Percentiles rank a stretch among this genome's conserved stretches.
Evolutionary conservation across 2,113 vertebrate species (phyloP).

Genomic region (Guaruba guarouba): DNA sequence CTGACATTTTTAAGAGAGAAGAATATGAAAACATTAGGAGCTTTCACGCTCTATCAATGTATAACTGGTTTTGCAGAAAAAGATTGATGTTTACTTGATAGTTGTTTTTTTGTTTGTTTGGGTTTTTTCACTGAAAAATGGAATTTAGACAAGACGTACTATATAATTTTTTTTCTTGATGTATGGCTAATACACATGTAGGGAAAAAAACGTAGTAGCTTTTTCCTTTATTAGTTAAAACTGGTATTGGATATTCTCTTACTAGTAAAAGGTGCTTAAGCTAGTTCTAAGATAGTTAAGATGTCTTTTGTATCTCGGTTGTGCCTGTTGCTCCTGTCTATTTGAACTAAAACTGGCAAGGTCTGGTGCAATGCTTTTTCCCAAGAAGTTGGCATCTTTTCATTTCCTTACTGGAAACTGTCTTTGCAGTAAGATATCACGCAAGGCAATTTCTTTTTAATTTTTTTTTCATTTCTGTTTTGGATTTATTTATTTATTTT

Average conservation of each 20-base stretch:
- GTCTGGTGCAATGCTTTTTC: neutral
- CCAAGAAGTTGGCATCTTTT: neutral
- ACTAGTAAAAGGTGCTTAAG: neutral
- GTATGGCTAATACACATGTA: neutral
- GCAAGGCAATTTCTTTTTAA: neutral
- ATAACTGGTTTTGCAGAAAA: neutral
- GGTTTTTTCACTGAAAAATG: neutral
- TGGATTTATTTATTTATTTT: neutral
- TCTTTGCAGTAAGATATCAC: neutral
- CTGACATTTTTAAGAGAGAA: neutral
- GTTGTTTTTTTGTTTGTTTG: neutral
- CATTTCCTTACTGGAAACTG: neutral
- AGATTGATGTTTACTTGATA: neutral
- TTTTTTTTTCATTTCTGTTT: neutral
- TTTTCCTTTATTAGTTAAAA: neutral
- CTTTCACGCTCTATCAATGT: neutral
- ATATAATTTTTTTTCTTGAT: neutral
- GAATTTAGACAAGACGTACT: neutral
- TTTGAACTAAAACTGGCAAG: neutral
- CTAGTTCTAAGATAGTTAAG: neutral
- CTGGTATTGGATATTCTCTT: neutral
- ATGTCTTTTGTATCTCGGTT: neutral
- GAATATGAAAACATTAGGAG: neutral
- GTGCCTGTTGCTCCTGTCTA: neutral
- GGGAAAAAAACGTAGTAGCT: neutral